A percentile compares a stretch with the other conserved stretches of the same genome.
Conservation (phyloP, 2,888 invertebrate species). For the Scaptomyza cyrtandrae region DNA sequence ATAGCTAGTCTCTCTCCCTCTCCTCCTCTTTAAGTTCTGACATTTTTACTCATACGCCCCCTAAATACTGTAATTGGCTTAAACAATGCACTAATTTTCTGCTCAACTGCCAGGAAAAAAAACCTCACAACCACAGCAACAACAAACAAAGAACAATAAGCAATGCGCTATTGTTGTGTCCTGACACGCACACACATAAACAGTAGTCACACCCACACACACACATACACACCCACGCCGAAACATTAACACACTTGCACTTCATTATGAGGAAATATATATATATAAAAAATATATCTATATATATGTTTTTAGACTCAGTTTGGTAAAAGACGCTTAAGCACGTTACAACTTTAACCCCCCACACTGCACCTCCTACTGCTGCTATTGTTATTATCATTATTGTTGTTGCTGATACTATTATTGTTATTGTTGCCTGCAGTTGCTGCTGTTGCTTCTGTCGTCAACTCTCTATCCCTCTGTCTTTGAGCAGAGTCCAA, state of each 20-base stretch:
- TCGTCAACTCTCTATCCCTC: neutral
- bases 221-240: conserved; percentile 26
- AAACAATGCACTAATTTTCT: conserved; percentile 72
- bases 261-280: conserved; percentile 72
- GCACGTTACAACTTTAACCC: conserved; percentile 71
- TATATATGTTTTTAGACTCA: conserved; percentile 76
- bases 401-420: conserved; percentile 31
- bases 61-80: conserved; percentile 71
- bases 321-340: conserved; percentile 76
- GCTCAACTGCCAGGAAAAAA: conserved; percentile 39
- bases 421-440: conserved; percentile 29
- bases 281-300: conserved; percentile 4
- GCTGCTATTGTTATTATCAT: conserved; percentile 19
- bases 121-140: conserved; percentile 38
- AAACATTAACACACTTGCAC: conserved; percentile 47
- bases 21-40: neutral
- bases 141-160: conserved; percentile 44
- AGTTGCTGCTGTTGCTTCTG: conserved; percentile 9
- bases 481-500: conserved; percentile 48
- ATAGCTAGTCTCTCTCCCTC: neutral
- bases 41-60: conserved; percentile 55
- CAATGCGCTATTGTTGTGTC: conserved; percentile 62
- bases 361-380: neutral
- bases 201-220: conserved; percentile 11
- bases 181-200: conserved; percentile 26